phyloP scores from a whole-genome alignment of 2,888 invertebrate genomes.

The Nebria brevicollis region DNA sequence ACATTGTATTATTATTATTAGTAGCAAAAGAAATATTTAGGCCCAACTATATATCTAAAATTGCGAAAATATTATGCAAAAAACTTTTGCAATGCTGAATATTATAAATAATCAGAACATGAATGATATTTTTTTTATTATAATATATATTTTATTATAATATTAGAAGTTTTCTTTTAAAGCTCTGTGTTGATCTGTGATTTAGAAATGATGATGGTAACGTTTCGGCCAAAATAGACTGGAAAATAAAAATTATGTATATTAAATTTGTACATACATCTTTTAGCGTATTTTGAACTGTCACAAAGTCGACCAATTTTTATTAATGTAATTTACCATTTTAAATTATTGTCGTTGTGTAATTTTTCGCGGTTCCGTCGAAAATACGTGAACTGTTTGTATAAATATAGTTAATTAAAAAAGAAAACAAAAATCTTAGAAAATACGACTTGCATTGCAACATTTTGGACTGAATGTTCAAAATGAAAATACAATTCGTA shows the following conservation, averaged over 20 bases:
- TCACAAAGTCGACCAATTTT: conserved; percentile 49
- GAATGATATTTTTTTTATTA: too few species aligned
- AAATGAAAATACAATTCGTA: conserved; percentile 17
- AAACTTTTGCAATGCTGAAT: too few species aligned
- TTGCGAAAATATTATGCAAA: too few species aligned
- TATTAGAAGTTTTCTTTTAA: too few species aligned
- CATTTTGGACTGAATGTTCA: not conserved
- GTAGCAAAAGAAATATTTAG: too few species aligned
- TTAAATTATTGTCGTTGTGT: conserved; percentile 50
- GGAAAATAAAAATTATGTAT: conserved; percentile 43
- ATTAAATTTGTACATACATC: conserved; percentile 45
- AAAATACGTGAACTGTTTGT: conserved; percentile 36
- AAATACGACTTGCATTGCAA: conserved; percentile 30
- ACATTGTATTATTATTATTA: too few species aligned
- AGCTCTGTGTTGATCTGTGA: not conserved
- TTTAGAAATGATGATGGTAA: conserved; percentile 21
- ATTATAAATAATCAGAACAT: too few species aligned
- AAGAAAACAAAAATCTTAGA: conserved; percentile 26
- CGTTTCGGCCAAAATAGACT: conserved; percentile 48
- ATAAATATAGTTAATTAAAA: conserved; percentile 42
- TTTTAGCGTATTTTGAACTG: conserved; percentile 44
- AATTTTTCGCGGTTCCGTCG: conserved; percentile 43
- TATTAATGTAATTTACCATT: conserved; percentile 49
- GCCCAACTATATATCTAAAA: too few species aligned
- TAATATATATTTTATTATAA: too few species aligned